Conservation (phyloP, 2,113 vertebrate species). For the Neolamprologus variostigma region DNA sequence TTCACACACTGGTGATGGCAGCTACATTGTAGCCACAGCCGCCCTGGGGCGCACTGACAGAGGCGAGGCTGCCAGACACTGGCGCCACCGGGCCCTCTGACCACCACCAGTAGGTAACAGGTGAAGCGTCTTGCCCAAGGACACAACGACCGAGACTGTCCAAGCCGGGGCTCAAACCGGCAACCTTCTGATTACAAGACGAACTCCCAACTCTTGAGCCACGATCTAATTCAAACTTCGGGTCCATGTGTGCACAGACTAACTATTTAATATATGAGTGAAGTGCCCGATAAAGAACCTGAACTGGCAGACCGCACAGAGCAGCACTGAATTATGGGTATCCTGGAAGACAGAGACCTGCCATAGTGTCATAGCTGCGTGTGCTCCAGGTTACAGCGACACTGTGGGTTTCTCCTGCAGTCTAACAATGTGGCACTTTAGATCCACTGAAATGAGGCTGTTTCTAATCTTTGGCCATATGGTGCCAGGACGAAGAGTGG, state of each 20-base stretch:
- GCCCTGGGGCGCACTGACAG: too few species aligned
- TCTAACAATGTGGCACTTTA: conserved; percentile 4
- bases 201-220: too few species aligned
- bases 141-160: too few species aligned
- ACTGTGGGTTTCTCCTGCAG: background rate
- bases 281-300: background rate
- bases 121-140: too few species aligned
- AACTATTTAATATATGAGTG: background rate
- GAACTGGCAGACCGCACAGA: background rate
- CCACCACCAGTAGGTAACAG: too few species aligned
- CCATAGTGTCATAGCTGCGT: background rate
- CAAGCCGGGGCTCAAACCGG: fast-evolving
- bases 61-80: too few species aligned
- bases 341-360: background rate
- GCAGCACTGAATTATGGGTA: background rate
- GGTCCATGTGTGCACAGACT: background rate
- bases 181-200: too few species aligned
- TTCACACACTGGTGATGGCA: too few species aligned
- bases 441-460: conserved; percentile 23
- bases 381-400: background rate
- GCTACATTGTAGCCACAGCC: too few species aligned
- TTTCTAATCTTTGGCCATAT: conserved; percentile 64
- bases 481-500: background rate
- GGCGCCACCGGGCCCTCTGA: too few species aligned
- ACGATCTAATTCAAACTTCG: background rate